Evolutionary conservation across 2,888 invertebrate genomes (phyloP), one percentile per base, ranked within the genome.

Genomic region (Phyllotreta cruciferae): DNA sequence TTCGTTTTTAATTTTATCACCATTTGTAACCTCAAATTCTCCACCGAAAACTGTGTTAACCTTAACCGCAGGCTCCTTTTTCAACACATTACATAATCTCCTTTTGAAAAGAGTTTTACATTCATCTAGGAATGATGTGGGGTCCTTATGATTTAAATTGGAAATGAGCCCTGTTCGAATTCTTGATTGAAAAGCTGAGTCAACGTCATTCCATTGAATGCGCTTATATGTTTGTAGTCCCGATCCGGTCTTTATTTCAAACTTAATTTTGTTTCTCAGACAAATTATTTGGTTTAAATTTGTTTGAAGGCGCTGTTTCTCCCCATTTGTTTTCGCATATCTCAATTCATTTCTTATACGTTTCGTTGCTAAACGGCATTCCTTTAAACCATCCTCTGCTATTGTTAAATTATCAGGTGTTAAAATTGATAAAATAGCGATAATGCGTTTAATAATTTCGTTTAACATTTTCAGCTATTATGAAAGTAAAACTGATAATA

Each of bases 1-100:
- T 37, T 74, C 74, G 14, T 53, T n/a, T 6, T 57, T 11, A 6
- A 70, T 45, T 14, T 61, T 58, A 14, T 69, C 62, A 7, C 50
- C 66, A n/a, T 10, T 54, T 37, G 9, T 36, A 9, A 67, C 45
- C 4, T 60, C 44, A 56, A 70, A 71, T 60, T 71, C 68, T 6
- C 64, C 68, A 35, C 68, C 53, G 14, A 73, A 67, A 10, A 66
- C 64, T 6, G 63, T 38, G 60, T 71, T 66, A 1, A 69, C 65
- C 6, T 69, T 62, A 10, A 56, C 37, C 9, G 42, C 63, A 9
- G 45, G 56, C 44, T 65, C 60, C 39, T 65, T 67, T n/a, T 69
- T 66, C 7, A 67, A 45, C 2, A 35, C 55, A 34, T 63, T 66
- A 9, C 66, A 56, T 5, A 70, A 61, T 7, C 62, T 61, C 8